These are phyloP conservation scores for Neodiprion virginianus DNA, from an alignment of 1,140 invertebrate species.

Conservation along the genomic window DNA sequence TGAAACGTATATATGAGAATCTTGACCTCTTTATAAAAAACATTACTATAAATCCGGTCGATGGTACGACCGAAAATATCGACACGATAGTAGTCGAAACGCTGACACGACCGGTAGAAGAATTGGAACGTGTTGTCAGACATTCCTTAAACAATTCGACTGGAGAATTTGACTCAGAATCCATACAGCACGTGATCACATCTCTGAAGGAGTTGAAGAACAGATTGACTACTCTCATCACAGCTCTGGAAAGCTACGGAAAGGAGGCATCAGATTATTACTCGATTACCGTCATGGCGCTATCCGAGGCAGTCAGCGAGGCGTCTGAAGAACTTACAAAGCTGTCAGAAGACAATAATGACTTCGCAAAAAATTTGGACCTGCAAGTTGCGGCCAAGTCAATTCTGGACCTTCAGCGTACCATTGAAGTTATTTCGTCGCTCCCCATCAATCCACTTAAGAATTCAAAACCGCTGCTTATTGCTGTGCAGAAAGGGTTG, in stretches of 20 bases:
- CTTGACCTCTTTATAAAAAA: conserved; percentile 39
- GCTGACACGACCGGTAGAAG: conserved; percentile 43
- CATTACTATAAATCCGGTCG: conserved; percentile 38
- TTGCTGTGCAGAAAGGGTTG: background rate
- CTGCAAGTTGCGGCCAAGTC: conserved; percentile 9
- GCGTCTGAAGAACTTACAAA: conserved; percentile 19
- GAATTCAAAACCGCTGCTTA: conserved; percentile 5
- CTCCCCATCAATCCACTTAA: conserved; percentile 9
- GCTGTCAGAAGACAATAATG: conserved; percentile 3
- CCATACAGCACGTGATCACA: conserved; percentile 30
- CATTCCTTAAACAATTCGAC: conserved; percentile 8
- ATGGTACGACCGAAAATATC: conserved; percentile 45
- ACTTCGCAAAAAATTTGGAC: conserved; percentile 1
- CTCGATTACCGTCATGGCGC: background rate
- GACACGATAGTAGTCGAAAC: conserved; percentile 54
- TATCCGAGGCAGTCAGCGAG: background rate
- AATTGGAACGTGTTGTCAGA: background rate
- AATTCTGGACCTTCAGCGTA: conserved; percentile 8
- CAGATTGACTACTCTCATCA: conserved; percentile 44
- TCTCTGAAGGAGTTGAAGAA: conserved; percentile 43
- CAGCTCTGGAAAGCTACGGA: conserved; percentile 49
- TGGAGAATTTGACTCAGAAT: conserved; percentile 11
- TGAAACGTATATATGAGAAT: conserved; percentile 34
- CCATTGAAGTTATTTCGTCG: background rate
- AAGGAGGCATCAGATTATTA: conserved; percentile 17